These are phyloP conservation scores for Calidris pygmaea DNA, from an alignment of 2,113 vertebrate genomes.

Conservation along the genomic window DNA sequence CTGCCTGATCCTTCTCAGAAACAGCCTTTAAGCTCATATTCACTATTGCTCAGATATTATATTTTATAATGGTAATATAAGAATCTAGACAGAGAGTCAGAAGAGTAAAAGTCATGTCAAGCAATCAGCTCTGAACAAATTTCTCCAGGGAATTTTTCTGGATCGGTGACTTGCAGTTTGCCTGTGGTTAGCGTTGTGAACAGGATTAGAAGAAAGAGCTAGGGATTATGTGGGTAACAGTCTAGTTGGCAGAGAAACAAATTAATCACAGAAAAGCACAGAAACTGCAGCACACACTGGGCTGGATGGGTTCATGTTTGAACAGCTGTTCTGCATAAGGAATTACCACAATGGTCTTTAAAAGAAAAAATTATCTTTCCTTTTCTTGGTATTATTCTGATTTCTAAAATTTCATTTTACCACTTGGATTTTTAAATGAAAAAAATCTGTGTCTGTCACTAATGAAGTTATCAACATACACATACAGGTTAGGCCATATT, in stretches of 20 bases:
- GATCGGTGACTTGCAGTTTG: slow-evolving; percentile 21
- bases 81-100: neutral
- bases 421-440: neutral
- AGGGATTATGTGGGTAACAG: slow-evolving; percentile 6
- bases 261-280: slow-evolving; percentile 20
- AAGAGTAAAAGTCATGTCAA: neutral
- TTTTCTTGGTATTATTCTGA: neutral
- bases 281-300: neutral
- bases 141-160: slow-evolving; percentile 22
- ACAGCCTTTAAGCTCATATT: neutral
- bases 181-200: slow-evolving; percentile 25
- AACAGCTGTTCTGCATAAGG: slow-evolving; percentile 28
- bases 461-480: neutral
- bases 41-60: neutral
- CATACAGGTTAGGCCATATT: neutral
- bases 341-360: neutral
- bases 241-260: slow-evolving; percentile 23
- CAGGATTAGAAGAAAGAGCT: slow-evolving; percentile 26
- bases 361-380: neutral
- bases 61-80: neutral
- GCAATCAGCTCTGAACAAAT: neutral
- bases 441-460: neutral
- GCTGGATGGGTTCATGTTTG: neutral
- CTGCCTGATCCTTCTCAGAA: neutral
- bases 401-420: neutral